Conservation (phyloP, 2,113 vertebrate species). For the Eolophus roseicapilla region DNA sequence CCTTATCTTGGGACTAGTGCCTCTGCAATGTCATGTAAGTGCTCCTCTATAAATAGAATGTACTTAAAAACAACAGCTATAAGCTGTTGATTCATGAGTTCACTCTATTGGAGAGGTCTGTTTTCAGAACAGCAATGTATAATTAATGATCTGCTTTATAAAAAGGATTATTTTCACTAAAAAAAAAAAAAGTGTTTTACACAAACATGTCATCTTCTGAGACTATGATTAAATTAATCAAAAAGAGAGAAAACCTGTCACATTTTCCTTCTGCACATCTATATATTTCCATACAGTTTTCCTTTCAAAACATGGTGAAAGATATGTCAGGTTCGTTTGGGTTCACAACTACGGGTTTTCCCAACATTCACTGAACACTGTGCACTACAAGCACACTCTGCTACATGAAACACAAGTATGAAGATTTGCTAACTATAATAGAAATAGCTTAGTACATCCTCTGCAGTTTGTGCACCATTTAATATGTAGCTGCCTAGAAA, state of each 20-base stretch:
- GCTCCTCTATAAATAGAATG: neutral
- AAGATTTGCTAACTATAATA: neutral
- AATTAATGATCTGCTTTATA: neutral
- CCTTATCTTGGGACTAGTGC: neutral
- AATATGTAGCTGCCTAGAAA: neutral
- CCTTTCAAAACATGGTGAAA: neutral
- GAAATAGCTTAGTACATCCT: neutral
- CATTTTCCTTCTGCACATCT: neutral
- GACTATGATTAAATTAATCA: neutral
- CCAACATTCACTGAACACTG: neutral
- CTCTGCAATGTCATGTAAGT: neutral
- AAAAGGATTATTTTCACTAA: neutral
- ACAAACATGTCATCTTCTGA: neutral
- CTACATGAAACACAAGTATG: neutral
- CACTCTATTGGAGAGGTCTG: neutral
- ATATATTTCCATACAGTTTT: neutral
- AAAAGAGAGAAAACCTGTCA: neutral
- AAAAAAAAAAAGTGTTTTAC: neutral
- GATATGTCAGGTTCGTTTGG: neutral
- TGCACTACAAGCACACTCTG: neutral
- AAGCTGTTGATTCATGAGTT: neutral
- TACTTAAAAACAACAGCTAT: neutral
- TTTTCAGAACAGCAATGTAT: neutral
- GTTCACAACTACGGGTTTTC: neutral
- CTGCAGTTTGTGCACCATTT: neutral